Percentiles rank a stretch among this genome's conserved stretches.
Conservation (phyloP, 2,888 invertebrate species). For the Cryptus armator region DNA sequence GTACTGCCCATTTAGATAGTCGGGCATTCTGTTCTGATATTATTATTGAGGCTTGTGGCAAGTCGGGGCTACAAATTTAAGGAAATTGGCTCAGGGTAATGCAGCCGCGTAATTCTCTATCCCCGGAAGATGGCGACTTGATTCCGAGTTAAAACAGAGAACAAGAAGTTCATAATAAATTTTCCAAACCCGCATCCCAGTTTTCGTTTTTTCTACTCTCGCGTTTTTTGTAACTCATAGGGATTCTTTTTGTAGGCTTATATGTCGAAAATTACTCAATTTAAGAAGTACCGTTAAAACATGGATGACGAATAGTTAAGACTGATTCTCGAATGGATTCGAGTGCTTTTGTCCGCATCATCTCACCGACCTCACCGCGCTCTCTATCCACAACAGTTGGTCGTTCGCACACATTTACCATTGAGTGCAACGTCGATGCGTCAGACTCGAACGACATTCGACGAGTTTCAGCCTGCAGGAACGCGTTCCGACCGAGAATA, state of each 20-base stretch:
- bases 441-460: constrained; percentile 57
- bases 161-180: constrained; percentile 18
- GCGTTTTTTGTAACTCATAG: background rate
- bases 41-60: background rate
- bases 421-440: constrained; percentile 62
- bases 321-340: background rate
- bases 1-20: background rate
- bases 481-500: constrained; percentile 60
- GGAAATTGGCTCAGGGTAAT: constrained; percentile 13
- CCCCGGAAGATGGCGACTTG: constrained; percentile 50
- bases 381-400: constrained; percentile 63
- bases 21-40: background rate
- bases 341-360: background rate
- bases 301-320: background rate
- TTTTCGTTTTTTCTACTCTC: background rate
- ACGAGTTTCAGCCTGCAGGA: constrained; percentile 67
- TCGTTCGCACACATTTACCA: constrained; percentile 61
- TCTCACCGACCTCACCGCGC: background rate
- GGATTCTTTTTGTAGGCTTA: background rate
- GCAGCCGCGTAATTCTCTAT: background rate
- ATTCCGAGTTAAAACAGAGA: background rate
- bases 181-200: constrained; percentile 15
- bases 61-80: background rate
- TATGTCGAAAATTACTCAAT: background rate
- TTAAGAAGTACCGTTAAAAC: background rate